Base-by-base conservation (phyloP, 2,797 vertebrate genomes). In the Tragopan temminckii region DNA sequence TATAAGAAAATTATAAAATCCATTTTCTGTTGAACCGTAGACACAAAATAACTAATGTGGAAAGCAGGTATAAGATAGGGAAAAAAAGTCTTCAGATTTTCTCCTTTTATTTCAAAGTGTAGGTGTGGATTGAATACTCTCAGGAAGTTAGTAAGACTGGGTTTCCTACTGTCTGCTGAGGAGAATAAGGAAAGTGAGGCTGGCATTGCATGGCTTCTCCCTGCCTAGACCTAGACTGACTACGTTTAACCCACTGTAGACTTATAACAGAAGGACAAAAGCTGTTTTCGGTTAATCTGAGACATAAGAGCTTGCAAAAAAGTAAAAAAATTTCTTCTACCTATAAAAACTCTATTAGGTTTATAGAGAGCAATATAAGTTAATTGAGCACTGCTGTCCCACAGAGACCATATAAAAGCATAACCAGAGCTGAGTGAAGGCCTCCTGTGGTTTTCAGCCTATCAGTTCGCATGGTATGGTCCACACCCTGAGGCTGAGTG, bases 1-100 rank as follows among this genome's bases (percentile, higher is more conserved):
- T 89, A 75, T 76, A 92, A 88, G 45, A 71, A 92, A 93, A 87
- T 85, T 63, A 61, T 67, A 61, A 94, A 94, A 80, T 79, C 29
- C 16, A 33, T 93, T 90, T 89, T 88, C 53, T 68, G 24, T 35
- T 77, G 33, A 90, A 85, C 36, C 38, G 5, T 52, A 80, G 35
- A 74, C 15, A 70, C 15, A 91, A 94, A 84, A 77, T 92, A 87
- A 82, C 40, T 67, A 40, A 83, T 5, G 3, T 61, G 5, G 7
- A 76, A 85, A 84, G n/a, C 23, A 89, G 52, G 45, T 24, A 42
- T 6, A 46, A 67, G 24, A 33, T 13, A 7, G 33, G 8, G 29
- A 5, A 5, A 4, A 24, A 77, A 40, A 61, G 13, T 15, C 3
- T 67, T 69, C 40, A 27, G 3, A 29, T 25, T 70, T 53, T 53